A percentile compares a stretch with the other conserved stretches of the same genome.
Evolutionary conservation across 2,797 vertebrate species (phyloP).

Genomic region (Alcedo atthis): DNA sequence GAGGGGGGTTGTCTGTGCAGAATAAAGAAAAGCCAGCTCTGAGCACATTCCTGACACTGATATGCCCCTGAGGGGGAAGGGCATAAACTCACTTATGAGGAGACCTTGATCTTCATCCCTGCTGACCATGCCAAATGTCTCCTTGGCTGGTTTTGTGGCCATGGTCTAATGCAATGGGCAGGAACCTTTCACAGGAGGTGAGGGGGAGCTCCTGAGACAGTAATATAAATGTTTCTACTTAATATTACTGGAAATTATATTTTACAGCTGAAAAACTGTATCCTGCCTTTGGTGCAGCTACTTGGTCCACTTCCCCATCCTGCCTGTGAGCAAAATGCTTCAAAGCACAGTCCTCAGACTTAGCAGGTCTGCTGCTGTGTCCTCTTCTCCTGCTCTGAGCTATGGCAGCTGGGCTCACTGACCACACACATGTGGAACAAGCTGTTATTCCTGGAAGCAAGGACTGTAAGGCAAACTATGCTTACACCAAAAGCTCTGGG

Average conservation of each 20-base stretch:
- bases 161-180: neutral
- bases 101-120: neutral
- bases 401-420: neutral
- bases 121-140: neutral
- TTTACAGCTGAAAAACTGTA: neutral
- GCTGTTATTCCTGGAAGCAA: neutral
- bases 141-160: neutral
- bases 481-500: neutral
- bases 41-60: neutral
- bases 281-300: neutral
- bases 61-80: neutral
- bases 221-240: neutral
- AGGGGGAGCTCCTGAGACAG: neutral
- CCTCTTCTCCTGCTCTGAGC: neutral
- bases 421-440: neutral
- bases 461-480: neutral
- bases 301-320: neutral
- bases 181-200: neutral
- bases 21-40: neutral
- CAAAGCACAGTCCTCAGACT: neutral
- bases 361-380: neutral
- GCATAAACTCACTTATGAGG: neutral
- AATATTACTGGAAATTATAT: neutral
- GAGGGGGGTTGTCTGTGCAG: neutral
- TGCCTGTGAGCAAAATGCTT: neutral